These are phyloP conservation scores for Microctonus brassicae DNA, from an alignment of 2,888 invertebrate species.

Conservation along the genomic window DNA sequence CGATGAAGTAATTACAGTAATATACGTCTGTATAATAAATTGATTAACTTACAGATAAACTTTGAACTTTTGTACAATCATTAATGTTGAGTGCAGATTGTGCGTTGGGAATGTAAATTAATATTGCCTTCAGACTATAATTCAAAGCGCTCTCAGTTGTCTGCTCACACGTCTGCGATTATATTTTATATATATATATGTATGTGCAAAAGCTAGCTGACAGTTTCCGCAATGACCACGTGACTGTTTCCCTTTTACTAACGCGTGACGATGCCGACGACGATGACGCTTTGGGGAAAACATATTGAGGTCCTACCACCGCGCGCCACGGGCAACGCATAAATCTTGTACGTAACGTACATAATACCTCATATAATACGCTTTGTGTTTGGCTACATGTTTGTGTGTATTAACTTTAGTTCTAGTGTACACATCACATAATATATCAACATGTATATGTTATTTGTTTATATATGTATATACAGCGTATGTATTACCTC, in stretches of 20 bases:
- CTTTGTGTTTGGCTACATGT: constrained; percentile 20
- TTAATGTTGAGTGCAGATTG: background rate
- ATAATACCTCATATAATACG: constrained; percentile 33
- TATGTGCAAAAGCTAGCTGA: background rate
- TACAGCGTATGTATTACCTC: background rate
- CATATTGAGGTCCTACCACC: constrained; percentile 15
- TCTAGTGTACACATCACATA: background rate
- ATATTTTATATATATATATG: background rate
- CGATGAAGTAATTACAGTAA: background rate
- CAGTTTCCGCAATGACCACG: background rate
- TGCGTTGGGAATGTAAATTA: background rate
- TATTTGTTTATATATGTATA: background rate
- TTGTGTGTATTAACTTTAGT: constrained; percentile 7
- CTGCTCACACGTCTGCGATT: background rate
- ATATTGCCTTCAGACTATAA: background rate
- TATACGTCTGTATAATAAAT: background rate
- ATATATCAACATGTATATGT: background rate
- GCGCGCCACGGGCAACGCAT: constrained; percentile 24
- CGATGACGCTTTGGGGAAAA: constrained; percentile 5
- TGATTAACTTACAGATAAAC: background rate
- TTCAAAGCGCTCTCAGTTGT: background rate
- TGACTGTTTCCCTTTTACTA: background rate
- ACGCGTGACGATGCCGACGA: background rate
- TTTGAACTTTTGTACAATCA: background rate
- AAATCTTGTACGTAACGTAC: constrained; percentile 22